These are phyloP conservation scores for Sinelater perroti DNA, from an alignment of 2,888 invertebrate species.

Conservation along the genomic window DNA sequence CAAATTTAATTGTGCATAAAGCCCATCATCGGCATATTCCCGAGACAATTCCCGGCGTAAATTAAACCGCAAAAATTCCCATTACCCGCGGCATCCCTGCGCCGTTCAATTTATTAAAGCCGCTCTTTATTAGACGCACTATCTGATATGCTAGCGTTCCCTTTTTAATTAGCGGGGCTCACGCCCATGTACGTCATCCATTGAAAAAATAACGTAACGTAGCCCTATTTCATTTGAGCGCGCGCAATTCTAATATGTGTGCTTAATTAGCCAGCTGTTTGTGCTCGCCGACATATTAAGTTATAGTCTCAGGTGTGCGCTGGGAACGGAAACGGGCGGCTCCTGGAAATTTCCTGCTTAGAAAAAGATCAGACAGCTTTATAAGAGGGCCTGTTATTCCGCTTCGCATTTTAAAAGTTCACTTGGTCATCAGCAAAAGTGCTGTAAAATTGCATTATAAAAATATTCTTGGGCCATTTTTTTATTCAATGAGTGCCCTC, in stretches of 20 bases:
- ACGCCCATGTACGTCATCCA: constrained; percentile 20
- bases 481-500: no score
- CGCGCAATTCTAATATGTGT: constrained; percentile 8
- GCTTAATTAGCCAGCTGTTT: constrained; percentile 17
- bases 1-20: no score
- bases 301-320: no score
- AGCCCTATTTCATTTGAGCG: constrained; percentile 9
- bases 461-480: no score
- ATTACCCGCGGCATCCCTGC: neutral
- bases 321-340: no score
- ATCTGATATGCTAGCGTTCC: constrained; percentile 12
- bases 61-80: neutral
- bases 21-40: no score
- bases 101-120: constrained; percentile 6
- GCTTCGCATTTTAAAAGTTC: no score
- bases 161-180: constrained; percentile 12
- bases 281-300: constrained; percentile 10
- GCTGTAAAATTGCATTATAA: no score
- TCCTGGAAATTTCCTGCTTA: no score
- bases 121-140: constrained; percentile 4
- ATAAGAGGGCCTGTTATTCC: no score
- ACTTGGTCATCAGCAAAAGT: no score
- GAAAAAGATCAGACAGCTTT: no score
- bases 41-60: neutral
- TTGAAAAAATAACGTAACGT: constrained; percentile 21